Conservation (phyloP, 2,888 invertebrate species). For the Pantelozetes paolii region DNA sequence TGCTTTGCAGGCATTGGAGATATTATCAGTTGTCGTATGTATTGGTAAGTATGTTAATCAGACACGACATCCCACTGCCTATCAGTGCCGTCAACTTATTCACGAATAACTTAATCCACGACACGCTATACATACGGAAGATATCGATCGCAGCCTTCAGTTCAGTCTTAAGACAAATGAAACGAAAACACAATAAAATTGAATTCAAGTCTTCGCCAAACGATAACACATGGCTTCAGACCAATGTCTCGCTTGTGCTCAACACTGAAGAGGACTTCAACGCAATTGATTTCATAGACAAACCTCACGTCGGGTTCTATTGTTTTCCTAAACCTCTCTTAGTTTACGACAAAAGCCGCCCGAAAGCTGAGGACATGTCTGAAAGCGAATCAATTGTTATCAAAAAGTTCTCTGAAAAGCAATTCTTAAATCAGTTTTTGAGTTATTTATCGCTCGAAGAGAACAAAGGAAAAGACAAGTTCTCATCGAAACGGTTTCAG, state of each 20-base stretch:
- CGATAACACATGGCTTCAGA: conserved; percentile 62
- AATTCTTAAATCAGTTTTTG: conserved; percentile 67
- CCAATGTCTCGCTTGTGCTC: conserved; percentile 61
- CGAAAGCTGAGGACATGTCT: conserved; percentile 58
- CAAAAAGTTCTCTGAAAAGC: conserved; percentile 64
- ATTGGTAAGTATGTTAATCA: conserved; percentile 67
- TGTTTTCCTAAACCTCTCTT: conserved; percentile 57
- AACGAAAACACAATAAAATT: conserved; percentile 62
- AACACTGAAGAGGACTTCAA: conserved; percentile 69
- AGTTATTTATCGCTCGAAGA: conserved; percentile 73
- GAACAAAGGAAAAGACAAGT: conserved; percentile 77
- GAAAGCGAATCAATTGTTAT: conserved; percentile 63
- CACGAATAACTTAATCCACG: conserved; percentile 65
- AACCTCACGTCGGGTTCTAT: conserved; percentile 61
- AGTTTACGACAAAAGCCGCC: conserved; percentile 57
- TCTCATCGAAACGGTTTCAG: conserved; percentile 64
- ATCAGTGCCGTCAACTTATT: conserved; percentile 63
- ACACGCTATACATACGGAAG: conserved; percentile 73
- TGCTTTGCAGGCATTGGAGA: conserved; percentile 64
- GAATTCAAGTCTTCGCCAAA: conserved; percentile 57
- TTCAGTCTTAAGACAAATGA: conserved; percentile 67
- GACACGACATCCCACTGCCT: conserved; percentile 66
- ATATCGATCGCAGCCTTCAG: conserved; percentile 62
- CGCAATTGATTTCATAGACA: conserved; percentile 64
- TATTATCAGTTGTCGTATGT: conserved; percentile 70